Conservation (phyloP, 2,888 invertebrate species). For the Cataglyphis albicans region DNA sequence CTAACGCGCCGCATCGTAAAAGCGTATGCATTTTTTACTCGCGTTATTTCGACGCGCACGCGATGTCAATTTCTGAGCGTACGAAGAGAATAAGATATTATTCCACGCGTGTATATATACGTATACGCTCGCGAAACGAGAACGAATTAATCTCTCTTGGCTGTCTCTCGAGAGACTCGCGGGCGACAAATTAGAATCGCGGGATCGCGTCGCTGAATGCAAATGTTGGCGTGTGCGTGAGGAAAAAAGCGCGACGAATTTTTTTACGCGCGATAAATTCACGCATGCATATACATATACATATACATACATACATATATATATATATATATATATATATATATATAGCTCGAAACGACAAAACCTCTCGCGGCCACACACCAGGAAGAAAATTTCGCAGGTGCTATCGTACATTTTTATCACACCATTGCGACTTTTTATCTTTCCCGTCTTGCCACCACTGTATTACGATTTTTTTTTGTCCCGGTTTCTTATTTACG, state of each 20-base stretch:
- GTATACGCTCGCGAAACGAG: background rate
- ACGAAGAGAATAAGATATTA: constrained; percentile 42
- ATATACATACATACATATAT: background rate
- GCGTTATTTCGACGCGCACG: constrained; percentile 49
- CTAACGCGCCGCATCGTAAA: constrained; percentile 46
- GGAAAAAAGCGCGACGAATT: constrained; percentile 2
- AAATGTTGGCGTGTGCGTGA: constrained; percentile 26
- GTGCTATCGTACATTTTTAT: constrained; percentile 2
- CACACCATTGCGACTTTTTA: background rate
- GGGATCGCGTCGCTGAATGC: constrained; percentile 37
- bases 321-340: background rate
- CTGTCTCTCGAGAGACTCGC: constrained; percentile 10
- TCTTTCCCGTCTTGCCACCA: background rate
- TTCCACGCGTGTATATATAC: constrained; percentile 2
- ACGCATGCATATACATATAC: background rate
- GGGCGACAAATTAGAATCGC: constrained; percentile 37
- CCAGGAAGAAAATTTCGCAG: constrained; percentile 28
- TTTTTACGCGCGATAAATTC: constrained; percentile 43
- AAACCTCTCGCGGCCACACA: background rate
- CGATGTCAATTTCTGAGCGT: constrained; percentile 45
- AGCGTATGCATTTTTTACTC: constrained; percentile 52
- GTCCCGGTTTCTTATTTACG: constrained; percentile 18
- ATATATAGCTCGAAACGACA: background rate
- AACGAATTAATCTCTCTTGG: constrained; percentile 34
- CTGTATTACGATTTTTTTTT: constrained; percentile 8